Evolutionary conservation across 2,113 vertebrate species (phyloP), one percentile per base, ranked within the genome.

Genomic region (Perccottus glenii): DNA sequence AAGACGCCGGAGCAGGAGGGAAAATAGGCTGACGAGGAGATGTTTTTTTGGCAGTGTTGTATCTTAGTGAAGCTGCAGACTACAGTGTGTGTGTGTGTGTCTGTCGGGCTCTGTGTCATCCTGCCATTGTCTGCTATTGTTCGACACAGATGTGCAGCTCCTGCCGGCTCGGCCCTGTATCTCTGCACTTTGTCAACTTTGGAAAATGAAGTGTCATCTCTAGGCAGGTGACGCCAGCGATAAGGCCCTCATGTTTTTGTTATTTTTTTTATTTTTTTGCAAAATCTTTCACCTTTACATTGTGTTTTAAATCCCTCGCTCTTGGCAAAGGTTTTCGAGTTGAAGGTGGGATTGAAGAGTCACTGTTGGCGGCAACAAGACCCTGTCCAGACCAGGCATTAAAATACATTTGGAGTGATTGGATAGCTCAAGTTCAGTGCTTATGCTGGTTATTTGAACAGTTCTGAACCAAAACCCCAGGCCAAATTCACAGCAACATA

Each of bases 51-150:
- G 83, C 71, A 65, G 67, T 32, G 59, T 44, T 81, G 78, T 60
- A 80, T 38, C 68, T 76, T 62, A 70, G 73, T 70, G 77, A 76
- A 77, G 75, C 73, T 51, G 57, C 81, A 72, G 75, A 82, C 79
- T 85, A 78, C 75, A 52, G 67, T 52, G 80, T 58, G 73, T 81
- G 67, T 69, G 72, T 50, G 70, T 69, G 69, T 75, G 61, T 75
- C 80, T 88, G 85, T 88, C 87, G 85, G 78, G 78, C 80, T 81
- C 78, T 67, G 65, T 90, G 90, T 88, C 90, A 91, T 90, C 90
- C 90, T 91, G 90, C 80, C 73, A 89, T 91, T 91, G 90, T 91
- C 81, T 62, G 46, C 84, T 73, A 90, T 88, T 91, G 89, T 90
- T 91, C 75, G 66, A n/a, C 48, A n/a, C 74, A 53, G 57, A 82